Percentiles rank a stretch among this genome's conserved stretches.
These are phyloP conservation scores for Meteorus cinctellus DNA, from an alignment of 2,888 invertebrate genomes.

Conservation along the genomic window DNA sequence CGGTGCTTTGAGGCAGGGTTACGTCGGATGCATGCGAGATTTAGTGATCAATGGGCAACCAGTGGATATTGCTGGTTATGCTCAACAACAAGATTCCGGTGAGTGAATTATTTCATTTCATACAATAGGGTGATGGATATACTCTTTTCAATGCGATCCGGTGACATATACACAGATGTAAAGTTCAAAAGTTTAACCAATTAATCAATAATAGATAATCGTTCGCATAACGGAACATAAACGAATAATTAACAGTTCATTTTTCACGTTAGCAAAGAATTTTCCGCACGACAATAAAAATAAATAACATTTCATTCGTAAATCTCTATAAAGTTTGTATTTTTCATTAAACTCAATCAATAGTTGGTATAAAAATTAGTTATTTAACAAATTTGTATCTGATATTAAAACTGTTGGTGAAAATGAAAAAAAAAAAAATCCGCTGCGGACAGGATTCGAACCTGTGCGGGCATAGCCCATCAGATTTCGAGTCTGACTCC, in stretches of 20 bases:
- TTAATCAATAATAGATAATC: not conserved
- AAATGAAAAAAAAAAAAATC: constrained; percentile 50
- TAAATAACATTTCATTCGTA: too few relatives aligned
- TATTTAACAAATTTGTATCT: too few relatives aligned
- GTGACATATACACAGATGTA: not conserved
- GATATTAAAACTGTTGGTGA: not conserved
- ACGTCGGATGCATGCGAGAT: constrained; percentile 94
- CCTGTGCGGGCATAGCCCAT: constrained; percentile 78
- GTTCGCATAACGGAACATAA: too few relatives aligned
- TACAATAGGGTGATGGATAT: not conserved
- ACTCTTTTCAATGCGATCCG: not conserved
- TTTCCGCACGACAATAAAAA: too few relatives aligned
- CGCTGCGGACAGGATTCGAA: constrained; percentile 77
- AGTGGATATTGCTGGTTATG: constrained; percentile 91
- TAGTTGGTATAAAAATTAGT: not conserved
- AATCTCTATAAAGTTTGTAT: not conserved
- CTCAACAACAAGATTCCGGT: constrained; percentile 93
- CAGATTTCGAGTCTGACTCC: constrained; percentile 78
- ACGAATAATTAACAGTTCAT: too few relatives aligned
- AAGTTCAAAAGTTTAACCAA: not conserved
- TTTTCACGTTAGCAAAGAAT: too few relatives aligned
- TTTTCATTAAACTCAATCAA: not conserved
- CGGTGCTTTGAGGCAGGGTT: constrained; percentile 90
- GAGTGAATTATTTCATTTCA: constrained; percentile 60
- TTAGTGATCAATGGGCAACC: constrained; percentile 90